Evolutionary conservation across 2,113 vertebrate species (phyloP).

Genomic region (Pangasianodon hypophthalmus): DNA sequence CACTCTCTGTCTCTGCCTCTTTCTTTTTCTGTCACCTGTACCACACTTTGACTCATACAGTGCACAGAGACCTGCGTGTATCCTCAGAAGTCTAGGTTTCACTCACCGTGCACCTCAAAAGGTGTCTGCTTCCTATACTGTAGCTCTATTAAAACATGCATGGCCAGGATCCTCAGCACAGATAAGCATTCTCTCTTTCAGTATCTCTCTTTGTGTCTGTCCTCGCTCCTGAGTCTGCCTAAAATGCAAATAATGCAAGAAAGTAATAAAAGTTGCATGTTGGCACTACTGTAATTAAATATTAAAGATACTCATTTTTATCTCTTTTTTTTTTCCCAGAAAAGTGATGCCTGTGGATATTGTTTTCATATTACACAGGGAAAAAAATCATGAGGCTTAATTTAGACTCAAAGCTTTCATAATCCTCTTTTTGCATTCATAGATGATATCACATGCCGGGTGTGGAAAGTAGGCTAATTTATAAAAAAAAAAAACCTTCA

Average conservation of each 20-base stretch:
- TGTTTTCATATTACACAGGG: conserved; percentile 71
- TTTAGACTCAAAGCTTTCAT: conserved; percentile 64
- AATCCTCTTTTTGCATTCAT: conserved; percentile 47
- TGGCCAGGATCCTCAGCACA: conserved; percentile 37
- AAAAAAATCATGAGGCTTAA: conserved; percentile 62
- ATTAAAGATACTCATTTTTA: conserved; percentile 70
- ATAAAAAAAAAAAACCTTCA: background rate
- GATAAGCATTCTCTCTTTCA: conserved; percentile 13
- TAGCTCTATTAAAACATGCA: conserved; percentile 26
- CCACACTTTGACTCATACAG: conserved; percentile 49
- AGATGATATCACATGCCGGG: conserved; percentile 62
- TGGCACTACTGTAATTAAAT: conserved; percentile 78
- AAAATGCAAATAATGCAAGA: conserved; percentile 76
- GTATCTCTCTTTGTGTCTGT: conserved; percentile 22
- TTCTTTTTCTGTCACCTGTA: conserved; percentile 12
- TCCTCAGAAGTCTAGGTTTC: conserved; percentile 53
- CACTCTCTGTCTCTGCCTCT: conserved; percentile 39
- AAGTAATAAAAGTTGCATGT: conserved; percentile 77
- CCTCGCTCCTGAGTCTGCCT: conserved; percentile 64
- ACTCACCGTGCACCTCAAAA: conserved; percentile 42
- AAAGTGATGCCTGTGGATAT: conserved; percentile 73
- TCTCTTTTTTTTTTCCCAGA: conserved; percentile 34
- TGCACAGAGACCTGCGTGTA: conserved; percentile 32
- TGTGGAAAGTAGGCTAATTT: conserved; percentile 46
- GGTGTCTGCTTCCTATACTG: conserved; percentile 25